A percentile compares a stretch with the other conserved stretches of the same genome.
These are phyloP conservation scores for Drosophila monieri DNA, from an alignment of 2,888 invertebrate genomes.

Conservation along the genomic window DNA sequence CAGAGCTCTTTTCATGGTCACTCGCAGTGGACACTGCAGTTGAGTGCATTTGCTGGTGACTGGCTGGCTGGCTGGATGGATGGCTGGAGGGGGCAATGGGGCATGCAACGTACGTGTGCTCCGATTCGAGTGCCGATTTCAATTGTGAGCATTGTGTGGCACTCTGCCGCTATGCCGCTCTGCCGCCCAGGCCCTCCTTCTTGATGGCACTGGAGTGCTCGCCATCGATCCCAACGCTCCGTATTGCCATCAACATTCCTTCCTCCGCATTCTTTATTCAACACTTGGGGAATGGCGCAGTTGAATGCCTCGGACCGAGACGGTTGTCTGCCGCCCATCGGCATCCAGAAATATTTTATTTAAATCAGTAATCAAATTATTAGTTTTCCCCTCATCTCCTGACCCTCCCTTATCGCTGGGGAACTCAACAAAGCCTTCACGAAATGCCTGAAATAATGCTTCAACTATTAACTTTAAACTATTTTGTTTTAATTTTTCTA, in stretches of 20 bases:
- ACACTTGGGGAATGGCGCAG: constrained; percentile 55
- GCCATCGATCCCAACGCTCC: constrained; percentile 51
- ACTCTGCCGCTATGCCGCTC: constrained; percentile 1
- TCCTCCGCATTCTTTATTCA: constrained; percentile 49
- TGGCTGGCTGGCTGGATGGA: neutral
- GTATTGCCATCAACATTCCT: constrained; percentile 47
- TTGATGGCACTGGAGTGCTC: constrained; percentile 25
- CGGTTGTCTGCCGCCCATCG: constrained; percentile 6
- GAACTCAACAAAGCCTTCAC: neutral
- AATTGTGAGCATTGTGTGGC: constrained; percentile 65
- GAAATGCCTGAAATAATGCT: neutral
- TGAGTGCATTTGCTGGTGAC: constrained; percentile 30
- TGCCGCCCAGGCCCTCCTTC: constrained; percentile 7
- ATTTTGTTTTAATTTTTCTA: neutral
- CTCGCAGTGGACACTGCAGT: constrained; percentile 31
- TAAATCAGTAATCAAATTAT: constrained; percentile 1
- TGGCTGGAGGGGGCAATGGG: neutral
- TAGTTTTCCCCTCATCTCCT: neutral
- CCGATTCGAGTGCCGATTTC: constrained; percentile 62
- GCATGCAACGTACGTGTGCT: neutral
- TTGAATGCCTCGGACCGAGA: constrained; percentile 31
- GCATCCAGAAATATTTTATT: neutral
- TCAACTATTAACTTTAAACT: too few species aligned
- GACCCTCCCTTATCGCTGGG: neutral
- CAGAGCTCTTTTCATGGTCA: constrained; percentile 50